Evolutionary conservation across 2,797 vertebrate genomes (phyloP), one percentile per base, ranked within the genome.

Genomic region (Hydrolagus colliei): DNA sequence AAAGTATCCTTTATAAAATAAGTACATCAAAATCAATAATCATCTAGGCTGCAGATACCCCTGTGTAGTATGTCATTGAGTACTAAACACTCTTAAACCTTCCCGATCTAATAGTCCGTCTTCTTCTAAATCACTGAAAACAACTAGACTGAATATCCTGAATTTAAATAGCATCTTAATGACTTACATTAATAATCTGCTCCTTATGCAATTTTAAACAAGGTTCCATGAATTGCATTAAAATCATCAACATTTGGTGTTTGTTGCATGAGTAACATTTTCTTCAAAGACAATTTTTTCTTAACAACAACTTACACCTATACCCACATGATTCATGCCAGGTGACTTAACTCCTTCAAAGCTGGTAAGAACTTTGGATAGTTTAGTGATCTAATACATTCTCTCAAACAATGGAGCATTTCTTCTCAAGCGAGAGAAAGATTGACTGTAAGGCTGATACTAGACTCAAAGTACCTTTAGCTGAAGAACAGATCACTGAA

Each of bases 1-100:
- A 35, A 67, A 8, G 13, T 67, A 63, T 14, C 62, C 32, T 80
- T 16, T 65, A 67, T 80, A 80, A 27, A 80, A 67, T 32, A 80
- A 27, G 78, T 27, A 65, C 9, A 13, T 10, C 61, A 65, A 80
- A 80, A 80, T 80, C 78, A 80, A 80, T 80, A 80, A 80, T 32
- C 22, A 27, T n/a, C 22, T 27, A 11, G 18, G 61, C 18, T 22
- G 63, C 65, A 61, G 78, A 63, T 80, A 80, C 13, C 22, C 78
- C 65, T 79, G 27, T 79, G 32, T 22, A 63, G 32, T 2, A 80
- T 65, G 62, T 80, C 32, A 63, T 63, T 79, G 77, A 65, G 62
- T 65, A 27, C 61, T 79, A 79, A 14, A 79, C 22, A 32, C 62
- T 65, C 77, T 62, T 27, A 65, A 79, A 13, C 61, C 78, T 32